Evolutionary conservation across 2,113 vertebrate genomes (phyloP), one percentile per base, ranked within the genome.

Genomic region (Myotis lucifugus): DNA sequence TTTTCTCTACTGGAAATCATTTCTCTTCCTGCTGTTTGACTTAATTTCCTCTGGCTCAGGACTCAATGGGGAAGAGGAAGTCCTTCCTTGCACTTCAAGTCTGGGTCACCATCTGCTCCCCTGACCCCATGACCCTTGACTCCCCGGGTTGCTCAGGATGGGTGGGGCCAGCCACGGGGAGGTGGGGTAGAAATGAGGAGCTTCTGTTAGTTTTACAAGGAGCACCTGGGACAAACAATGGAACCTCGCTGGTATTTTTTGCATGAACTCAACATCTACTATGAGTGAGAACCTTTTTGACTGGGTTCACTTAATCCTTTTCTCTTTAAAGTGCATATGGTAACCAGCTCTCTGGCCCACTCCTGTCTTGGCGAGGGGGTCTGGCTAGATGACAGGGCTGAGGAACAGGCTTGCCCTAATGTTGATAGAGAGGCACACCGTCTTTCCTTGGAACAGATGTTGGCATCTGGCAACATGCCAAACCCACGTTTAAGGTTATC

Each of bases 21-120:
- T 54, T 85, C 56, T 87, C 72, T 82, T 85, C 66, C n/a, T 85
- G 77, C 59, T 76, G 27, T 69, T 85, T 92, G 95, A 56, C 56
- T 77, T 84, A n/a, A 40, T 85, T 88, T 84, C 34, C 50, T 84
- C 42, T 37, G 21, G 81, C 37, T 29, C 4, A 6, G 37, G 25
- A 82, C 78, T 95, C 73, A 17, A 32, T 37, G 27, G 42, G 84
- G 50, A 81, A 79, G 78, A 91, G n/a, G 40, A 79, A 93, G 48
- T 90, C 50, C 48, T 90, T 88, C 8, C 8, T 48, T 70, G 34
- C 0, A 15, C 23, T 40, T 76, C 37, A n/a, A 64, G 40, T 96
- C 42, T 84, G 72, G 52, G 42, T 93, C 89, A 92, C 37, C 77
- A 48, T 76, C 76, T 94, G 82, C 17, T 56, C 25, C 37, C n/a